phyloP scores from a whole-genome alignment of 2,113 vertebrate species.

The Climacteris rufus region DNA sequence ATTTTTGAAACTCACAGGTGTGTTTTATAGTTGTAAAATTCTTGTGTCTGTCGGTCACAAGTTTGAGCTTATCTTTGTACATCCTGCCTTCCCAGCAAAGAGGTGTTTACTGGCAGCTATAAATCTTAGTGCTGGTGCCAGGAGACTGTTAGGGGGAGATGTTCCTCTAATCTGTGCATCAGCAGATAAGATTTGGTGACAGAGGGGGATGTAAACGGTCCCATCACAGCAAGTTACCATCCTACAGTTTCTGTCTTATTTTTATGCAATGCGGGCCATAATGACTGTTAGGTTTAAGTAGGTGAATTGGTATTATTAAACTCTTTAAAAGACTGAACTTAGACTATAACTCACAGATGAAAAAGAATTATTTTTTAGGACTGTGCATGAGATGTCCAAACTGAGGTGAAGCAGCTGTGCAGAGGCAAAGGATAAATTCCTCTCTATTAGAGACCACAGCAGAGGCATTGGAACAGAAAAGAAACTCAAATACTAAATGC shows the following conservation, averaged over 20 bases:
- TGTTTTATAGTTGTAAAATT: too few species aligned
- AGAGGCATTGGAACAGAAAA: background rate
- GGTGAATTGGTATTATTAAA: background rate
- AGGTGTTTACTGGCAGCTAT: too few species aligned
- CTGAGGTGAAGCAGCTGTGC: background rate
- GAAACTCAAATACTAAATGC: background rate
- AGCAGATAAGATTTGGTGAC: too few species aligned
- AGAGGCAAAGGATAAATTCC: background rate
- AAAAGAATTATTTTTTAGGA: background rate
- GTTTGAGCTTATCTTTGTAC: too few species aligned
- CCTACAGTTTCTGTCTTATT: background rate
- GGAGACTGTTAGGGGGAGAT: too few species aligned
- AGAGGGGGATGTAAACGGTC: too few species aligned
- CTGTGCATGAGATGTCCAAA: background rate
- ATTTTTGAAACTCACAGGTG: too few species aligned
- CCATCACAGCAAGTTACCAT: background rate
- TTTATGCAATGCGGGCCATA: background rate
- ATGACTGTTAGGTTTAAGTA: background rate
- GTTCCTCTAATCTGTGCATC: too few species aligned
- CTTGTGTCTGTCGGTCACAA: too few species aligned
- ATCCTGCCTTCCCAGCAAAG: too few species aligned
- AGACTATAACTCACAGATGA: background rate
- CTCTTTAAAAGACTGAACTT: background rate
- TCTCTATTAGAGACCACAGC: background rate
- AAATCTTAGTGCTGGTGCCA: too few species aligned